Evolutionary conservation across 2,888 invertebrate species (phyloP), one percentile per base, ranked within the genome.

Genomic region (Cosmorhoe ocellata): DNA sequence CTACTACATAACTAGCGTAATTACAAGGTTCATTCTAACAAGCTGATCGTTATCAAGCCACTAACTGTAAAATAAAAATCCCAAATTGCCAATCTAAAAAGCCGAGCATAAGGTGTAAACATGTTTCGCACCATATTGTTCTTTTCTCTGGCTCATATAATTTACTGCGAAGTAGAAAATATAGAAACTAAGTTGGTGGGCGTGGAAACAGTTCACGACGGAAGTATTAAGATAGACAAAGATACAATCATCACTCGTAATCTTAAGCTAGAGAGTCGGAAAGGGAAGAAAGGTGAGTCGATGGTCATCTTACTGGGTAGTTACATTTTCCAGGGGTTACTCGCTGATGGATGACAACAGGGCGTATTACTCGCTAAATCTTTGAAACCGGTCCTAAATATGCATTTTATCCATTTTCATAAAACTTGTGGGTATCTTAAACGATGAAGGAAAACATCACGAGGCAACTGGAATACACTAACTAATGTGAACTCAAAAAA

Each of bases 231-330:
- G 54, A 82, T 87, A 8, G 75, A 86, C 40, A 89, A 84, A 58
- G 75, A 88, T 43, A 84, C 86, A 0, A 69, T 85, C 18, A 82
- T 87, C 12, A 76, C 79, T 0, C 71, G 76, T 1, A 84, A 85
- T 56, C 64, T 82, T 47, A 83, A 80, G 47, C 42, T 82, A 18
- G 76, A 77, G 10, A 75, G 67, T 48, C 75, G 72, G 18, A 67
- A 64, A 1, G 65, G 55, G 0, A 69, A 65, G 48, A 69, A 59
- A 50, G 47, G 76, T 79, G 67, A 72, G 69, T 7, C 6, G 24
- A 6, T 18, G 18, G 4, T 18, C n/a, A 18, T 18, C 18, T 18
- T 18, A 18, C 18, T 18, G 18, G 4, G 4, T 18, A 18, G 18
- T 18, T n/a, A n/a, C n/a, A n/a, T n/a, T n/a, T n/a, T n/a, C n/a